Evolutionary conservation across 2,797 vertebrate species (phyloP).

Genomic region (Diceros bicornis): DNA sequence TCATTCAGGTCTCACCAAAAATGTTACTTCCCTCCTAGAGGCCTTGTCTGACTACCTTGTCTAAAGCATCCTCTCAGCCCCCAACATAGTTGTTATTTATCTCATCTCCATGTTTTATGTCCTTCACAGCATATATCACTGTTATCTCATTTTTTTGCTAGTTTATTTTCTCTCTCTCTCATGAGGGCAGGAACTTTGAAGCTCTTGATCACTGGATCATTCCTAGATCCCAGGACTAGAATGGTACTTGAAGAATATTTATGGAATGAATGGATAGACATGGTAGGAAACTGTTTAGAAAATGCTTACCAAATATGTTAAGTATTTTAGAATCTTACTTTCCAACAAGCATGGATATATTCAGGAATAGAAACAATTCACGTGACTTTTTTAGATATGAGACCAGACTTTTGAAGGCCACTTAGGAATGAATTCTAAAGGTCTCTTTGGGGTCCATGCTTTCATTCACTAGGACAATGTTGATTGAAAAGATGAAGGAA

Average conservation of each 20-base stretch:
- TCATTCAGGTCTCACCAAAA: not conserved
- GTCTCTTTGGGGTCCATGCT: not conserved
- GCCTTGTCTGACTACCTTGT: not conserved
- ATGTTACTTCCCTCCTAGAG: not conserved
- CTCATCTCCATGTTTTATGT: conserved; percentile 2
- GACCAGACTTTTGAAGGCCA: not conserved
- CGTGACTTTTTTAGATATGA: conserved; percentile 14
- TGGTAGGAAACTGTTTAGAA: conserved; percentile 56
- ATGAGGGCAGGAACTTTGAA: not conserved
- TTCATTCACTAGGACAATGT: not conserved
- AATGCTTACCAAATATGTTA: conserved; percentile 32
- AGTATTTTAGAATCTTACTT: conserved; percentile 47
- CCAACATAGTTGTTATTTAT: not conserved
- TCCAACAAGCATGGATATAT: not conserved
- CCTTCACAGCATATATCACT: not conserved
- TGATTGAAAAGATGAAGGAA: conserved; percentile 22
- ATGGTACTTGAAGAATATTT: conserved; percentile 45
- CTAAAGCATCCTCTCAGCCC: not conserved
- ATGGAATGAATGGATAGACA: conserved; percentile 30
- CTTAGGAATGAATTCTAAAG: not conserved
- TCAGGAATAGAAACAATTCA: conserved; percentile 44
- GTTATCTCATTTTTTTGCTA: not conserved
- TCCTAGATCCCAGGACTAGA: not conserved
- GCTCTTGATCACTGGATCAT: not conserved
- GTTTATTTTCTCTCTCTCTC: conserved; percentile 10